Evolutionary conservation across 2,113 vertebrate genomes (phyloP), one percentile per base, ranked within the genome.

Genomic region (Strigops habroptila): DNA sequence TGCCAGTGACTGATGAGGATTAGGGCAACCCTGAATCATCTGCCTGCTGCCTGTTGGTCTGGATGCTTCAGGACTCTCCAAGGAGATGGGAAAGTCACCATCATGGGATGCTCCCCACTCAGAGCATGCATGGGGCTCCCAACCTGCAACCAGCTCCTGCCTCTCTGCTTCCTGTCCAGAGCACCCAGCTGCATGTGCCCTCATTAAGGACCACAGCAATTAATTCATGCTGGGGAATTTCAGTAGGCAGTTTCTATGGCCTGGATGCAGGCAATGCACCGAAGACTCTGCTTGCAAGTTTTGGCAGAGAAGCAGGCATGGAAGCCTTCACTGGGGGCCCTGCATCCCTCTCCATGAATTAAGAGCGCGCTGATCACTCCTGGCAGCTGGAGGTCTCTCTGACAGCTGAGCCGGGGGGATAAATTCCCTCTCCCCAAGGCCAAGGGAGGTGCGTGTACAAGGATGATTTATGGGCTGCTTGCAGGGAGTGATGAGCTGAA

Each of bases 121-220:
- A 0, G 22, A 75, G 44, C 33, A 9, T 10, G 7, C 0, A 0
- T 22, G 18, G 7, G 12, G 35, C 22, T 62, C 12, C 18, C 22
- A 74, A 17, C 46, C 53, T 31, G 15, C 35, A 52, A 25, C 14
- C 9, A 9, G 9, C 24, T 75, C 37, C 19, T 57, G 16, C n/a
- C 53, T 74, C 27, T 83, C 49, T 65, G 44, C 19, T 82, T 78
- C 44, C 39, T 68, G 39, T 24, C 9, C 22, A 24, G 35, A 82
- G 24, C 25, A 68, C 22, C 14, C 22, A 35, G 11, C 31, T 71
- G 30, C 28, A 17, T 1, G 4, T 6, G 5, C 23, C 48, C 39
- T 73, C 52, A 12, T 63, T 53, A 69, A 68, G 52, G 48, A 71
- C 19, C 41, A 41, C 8, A 25, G 19, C 37, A 78, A 43, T 53